These are phyloP conservation scores for Phylloscopus trochiloides DNA, from an alignment of 2,113 vertebrate genomes.

Conservation along the genomic window DNA sequence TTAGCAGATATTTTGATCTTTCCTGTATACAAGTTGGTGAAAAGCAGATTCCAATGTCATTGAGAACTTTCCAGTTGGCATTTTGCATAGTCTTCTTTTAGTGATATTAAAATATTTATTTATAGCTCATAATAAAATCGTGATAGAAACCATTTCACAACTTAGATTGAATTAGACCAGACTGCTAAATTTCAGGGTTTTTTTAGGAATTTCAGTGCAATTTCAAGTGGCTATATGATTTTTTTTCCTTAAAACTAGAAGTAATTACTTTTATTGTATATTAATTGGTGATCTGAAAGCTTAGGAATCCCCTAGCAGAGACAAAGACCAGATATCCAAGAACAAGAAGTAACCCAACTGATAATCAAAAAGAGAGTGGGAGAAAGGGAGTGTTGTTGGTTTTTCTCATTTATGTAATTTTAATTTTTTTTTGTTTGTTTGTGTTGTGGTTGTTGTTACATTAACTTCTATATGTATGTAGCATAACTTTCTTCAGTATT, in stretches of 20 bases:
- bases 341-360: not conserved
- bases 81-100: not conserved
- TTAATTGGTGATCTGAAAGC: not conserved
- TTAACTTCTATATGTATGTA: not conserved
- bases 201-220: not conserved
- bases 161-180: not conserved
- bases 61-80: not conserved
- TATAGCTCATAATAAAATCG: not conserved
- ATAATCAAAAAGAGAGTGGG: not conserved
- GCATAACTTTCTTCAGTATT: not conserved
- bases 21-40: not conserved
- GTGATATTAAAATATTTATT: not conserved
- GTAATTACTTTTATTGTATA: not conserved
- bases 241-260: not conserved
- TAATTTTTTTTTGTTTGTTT: not conserved
- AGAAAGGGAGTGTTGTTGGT: not conserved
- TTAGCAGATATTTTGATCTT: not conserved
- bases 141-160: not conserved
- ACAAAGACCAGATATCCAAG: not conserved
- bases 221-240: not conserved
- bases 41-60: not conserved
- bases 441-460: not conserved
- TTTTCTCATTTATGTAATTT: not conserved
- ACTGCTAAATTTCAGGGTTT: not conserved
- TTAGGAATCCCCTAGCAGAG: not conserved